Conservation (phyloP, 2,797 vertebrate genomes). For the Neoniphon sammara region DNA sequence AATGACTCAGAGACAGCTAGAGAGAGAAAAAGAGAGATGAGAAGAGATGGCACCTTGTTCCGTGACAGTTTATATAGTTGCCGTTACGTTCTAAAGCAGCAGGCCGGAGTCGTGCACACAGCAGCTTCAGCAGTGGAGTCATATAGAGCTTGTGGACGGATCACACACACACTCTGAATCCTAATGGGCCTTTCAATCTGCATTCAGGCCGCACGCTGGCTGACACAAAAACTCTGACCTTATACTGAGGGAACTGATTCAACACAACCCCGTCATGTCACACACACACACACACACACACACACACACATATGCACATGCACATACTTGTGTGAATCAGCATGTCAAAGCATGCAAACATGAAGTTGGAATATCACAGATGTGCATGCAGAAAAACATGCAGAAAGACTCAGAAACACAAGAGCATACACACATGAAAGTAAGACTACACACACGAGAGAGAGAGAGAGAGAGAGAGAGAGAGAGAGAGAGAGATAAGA, state of each 20-base stretch:
- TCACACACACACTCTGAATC: conserved; percentile 41
- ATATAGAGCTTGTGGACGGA: conserved; percentile 1
- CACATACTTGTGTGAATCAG: neutral
- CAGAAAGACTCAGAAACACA: no score
- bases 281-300: conserved; percentile 34
- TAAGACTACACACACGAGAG: no score
- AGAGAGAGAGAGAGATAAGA: no score
- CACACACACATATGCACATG: conserved; percentile 17
- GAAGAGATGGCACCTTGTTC: neutral
- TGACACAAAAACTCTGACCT: conserved; percentile 67
- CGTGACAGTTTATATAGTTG: neutral
- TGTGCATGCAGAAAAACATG: neutral
- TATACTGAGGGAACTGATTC: conserved; percentile 58
- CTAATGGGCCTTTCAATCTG: conserved; percentile 64
- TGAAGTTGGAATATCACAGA: conserved; percentile 2
- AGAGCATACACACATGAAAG: no score
- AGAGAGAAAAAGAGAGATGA: neutral
- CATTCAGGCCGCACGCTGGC: conserved; percentile 62
- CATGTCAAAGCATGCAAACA: no score
- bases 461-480: no score
- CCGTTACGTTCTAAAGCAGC: neutral
- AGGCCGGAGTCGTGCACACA: no score
- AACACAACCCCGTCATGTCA: conserved; percentile 37
- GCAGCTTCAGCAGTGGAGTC: neutral
- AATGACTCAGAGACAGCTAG: neutral